A percentile compares a stretch with the other conserved stretches of the same genome.
Conservation (phyloP, 1,140 invertebrate species). For the Leptonema lineaticorne region DNA sequence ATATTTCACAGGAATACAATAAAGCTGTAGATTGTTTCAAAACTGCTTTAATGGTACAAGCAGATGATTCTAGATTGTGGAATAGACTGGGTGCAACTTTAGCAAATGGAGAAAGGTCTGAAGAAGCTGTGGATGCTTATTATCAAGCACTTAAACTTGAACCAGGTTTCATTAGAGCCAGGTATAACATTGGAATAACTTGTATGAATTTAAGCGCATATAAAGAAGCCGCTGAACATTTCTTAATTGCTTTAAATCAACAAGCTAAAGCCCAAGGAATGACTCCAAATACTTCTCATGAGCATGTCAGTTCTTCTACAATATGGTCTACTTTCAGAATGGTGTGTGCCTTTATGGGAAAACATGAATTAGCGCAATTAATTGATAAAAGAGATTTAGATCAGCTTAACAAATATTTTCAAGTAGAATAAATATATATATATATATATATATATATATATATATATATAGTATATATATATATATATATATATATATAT, state of each 20-base stretch:
- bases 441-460: not conserved
- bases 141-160: slow-evolving; percentile 85
- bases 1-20: slow-evolving; percentile 90
- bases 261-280: slow-evolving; percentile 74
- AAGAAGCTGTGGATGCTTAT: slow-evolving; percentile 96
- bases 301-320: slow-evolving; percentile 74
- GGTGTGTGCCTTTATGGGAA: slow-evolving; percentile 84
- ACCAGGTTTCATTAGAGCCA: slow-evolving; percentile 93
- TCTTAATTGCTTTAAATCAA: slow-evolving; percentile 89
- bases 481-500: not conserved
- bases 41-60: slow-evolving; percentile 80
- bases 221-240: slow-evolving; percentile 93
- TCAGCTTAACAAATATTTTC: slow-evolving; percentile 67
- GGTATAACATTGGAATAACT: slow-evolving; percentile 97
- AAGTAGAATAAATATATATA: slow-evolving; percentile 50
- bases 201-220: slow-evolving; percentile 96
- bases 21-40: slow-evolving; percentile 96
- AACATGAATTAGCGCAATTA: slow-evolving; percentile 72
- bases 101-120: slow-evolving; percentile 91
- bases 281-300: slow-evolving; percentile 46
- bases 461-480: not conserved
- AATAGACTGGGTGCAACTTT: slow-evolving; percentile 96
- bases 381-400: slow-evolving; percentile 72
- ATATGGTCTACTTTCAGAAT: slow-evolving; percentile 95
- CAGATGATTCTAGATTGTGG: slow-evolving; percentile 92